Evolutionary conservation across 2,113 vertebrate species (phyloP).

Genomic region (Ammodytes marinus): DNA sequence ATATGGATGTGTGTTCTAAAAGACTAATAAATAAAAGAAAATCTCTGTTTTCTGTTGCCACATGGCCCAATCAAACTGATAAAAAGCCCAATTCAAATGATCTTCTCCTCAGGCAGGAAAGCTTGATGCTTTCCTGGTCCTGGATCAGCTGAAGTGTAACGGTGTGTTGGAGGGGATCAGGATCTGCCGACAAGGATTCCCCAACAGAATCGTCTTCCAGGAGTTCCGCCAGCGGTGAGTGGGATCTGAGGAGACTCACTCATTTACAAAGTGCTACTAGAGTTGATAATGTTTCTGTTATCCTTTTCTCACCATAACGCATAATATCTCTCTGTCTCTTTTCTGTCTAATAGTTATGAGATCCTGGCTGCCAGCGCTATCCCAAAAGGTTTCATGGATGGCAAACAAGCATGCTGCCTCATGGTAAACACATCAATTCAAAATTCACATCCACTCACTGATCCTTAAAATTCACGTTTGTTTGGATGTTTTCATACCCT

Average conservation of each 20-base stretch:
- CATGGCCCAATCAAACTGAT: neutral
- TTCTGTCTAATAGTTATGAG: constrained; percentile 88
- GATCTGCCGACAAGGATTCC: constrained; percentile 98
- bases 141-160: constrained; percentile 97
- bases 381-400: constrained; percentile 99
- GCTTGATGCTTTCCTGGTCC: constrained; percentile 93
- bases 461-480: neutral
- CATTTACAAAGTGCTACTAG: neutral
- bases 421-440: constrained; percentile 86
- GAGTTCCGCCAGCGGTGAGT: constrained; percentile 96
- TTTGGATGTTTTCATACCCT: neutral
- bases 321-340: neutral
- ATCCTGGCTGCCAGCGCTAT: constrained; percentile 94
- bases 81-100: neutral
- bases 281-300: neutral
- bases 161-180: constrained; percentile 98
- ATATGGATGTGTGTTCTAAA: neutral
- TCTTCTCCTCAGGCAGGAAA: constrained; percentile 90
- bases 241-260: neutral
- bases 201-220: constrained; percentile 98
- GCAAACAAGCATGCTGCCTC: constrained; percentile 96
- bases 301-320: neutral
- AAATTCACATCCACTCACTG: neutral
- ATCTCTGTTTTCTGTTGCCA: neutral
- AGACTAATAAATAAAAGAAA: neutral